Evolutionary conservation across 1,140 invertebrate species (phyloP).

Genomic region (Ips typographus): DNA sequence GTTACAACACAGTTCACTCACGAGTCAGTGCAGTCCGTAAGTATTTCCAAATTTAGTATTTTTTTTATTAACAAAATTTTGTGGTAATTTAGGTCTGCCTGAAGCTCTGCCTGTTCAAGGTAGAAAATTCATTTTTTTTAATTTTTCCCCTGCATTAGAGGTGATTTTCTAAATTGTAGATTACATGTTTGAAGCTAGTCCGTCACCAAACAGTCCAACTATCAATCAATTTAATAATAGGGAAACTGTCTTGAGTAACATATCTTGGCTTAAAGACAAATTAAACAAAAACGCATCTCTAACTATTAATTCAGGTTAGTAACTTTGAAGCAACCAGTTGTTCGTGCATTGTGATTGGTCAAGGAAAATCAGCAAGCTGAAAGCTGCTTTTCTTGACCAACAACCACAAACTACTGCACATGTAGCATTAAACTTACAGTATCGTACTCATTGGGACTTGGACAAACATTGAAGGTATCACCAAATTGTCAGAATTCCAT

Average conservation of each 20-base stretch:
- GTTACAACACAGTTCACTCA: no score
- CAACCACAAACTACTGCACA: not conserved
- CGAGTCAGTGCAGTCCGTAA: not conserved
- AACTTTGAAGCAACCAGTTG: not conserved
- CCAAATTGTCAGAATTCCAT: not conserved
- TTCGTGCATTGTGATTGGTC: no score
- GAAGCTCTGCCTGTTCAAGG: no score
- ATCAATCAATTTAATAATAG: not conserved
- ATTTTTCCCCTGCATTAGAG: not conserved
- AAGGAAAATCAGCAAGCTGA: not conserved
- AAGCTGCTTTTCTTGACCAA: not conserved
- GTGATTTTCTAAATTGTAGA: not conserved
- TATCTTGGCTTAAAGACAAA: not conserved
- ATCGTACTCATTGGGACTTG: not conserved
- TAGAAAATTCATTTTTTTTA: not conserved
- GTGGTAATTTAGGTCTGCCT: no score
- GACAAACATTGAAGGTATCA: not conserved
- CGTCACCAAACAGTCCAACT: not conserved
- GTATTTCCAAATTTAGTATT: not conserved
- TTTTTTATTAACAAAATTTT: no score
- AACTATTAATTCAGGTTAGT: not conserved
- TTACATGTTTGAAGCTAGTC: not conserved
- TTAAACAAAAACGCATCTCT: conserved; percentile 1
- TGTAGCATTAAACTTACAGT: not conserved
- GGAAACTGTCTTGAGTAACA: no score